These are phyloP conservation scores for Drosophila bocqueti DNA, from an alignment of 1,140 invertebrate genomes.

Conservation along the genomic window DNA sequence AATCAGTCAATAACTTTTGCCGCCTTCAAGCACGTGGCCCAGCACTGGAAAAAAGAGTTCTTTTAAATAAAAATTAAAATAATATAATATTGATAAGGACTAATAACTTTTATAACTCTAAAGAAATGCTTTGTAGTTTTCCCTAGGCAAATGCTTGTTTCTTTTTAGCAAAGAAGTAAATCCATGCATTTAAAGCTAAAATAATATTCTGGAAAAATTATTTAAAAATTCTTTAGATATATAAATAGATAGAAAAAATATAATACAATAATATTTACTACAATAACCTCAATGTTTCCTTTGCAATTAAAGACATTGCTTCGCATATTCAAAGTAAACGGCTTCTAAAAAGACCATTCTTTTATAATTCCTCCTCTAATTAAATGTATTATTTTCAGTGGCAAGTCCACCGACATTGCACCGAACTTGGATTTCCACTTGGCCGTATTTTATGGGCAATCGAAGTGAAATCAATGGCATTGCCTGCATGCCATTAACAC, in stretches of 20 bases:
- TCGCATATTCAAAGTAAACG: neutral
- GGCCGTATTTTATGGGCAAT: constrained; percentile 81
- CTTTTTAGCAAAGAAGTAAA: neutral
- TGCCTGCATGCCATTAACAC: constrained; percentile 83
- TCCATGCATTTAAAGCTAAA: no score
- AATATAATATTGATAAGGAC: neutral
- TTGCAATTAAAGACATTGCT: no score
- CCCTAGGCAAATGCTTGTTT: no score
- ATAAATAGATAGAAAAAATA: no score
- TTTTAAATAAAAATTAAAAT: neutral
- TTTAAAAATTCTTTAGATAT: neutral
- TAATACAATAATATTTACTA: no score
- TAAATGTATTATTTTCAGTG: constrained; percentile 9
- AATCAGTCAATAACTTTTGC: constrained; percentile 84
- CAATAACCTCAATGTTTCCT: neutral
- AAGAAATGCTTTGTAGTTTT: neutral
- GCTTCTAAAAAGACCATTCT: no score
- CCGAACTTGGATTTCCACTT: constrained; percentile 60
- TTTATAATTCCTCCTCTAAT: neutral
- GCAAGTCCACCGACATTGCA: constrained; percentile 23
- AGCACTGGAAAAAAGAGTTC: constrained; percentile 16
- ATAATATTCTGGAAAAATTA: neutral
- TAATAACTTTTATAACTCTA: neutral
- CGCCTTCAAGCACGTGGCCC: constrained; percentile 77
- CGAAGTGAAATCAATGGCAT: constrained; percentile 83